These are phyloP conservation scores for Ypsolopha scabrella DNA, from an alignment of 2,888 invertebrate genomes.

Conservation along the genomic window DNA sequence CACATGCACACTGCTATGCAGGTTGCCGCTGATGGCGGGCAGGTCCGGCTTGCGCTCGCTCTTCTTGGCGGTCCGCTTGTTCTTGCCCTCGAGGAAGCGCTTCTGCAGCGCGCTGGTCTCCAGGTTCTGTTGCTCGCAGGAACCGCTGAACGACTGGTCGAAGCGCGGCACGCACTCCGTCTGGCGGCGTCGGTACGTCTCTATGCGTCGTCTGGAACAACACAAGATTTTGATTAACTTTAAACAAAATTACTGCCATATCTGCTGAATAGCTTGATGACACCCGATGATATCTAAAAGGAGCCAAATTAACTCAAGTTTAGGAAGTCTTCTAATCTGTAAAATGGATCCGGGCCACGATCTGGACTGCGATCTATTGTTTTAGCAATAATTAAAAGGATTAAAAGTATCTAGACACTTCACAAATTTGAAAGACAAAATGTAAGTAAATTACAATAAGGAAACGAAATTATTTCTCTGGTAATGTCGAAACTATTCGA, in stretches of 20 bases:
- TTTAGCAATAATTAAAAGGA: too few relatives aligned
- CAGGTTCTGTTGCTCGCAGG: constrained; percentile 91
- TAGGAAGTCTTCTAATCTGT: too few relatives aligned
- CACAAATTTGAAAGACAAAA: too few relatives aligned
- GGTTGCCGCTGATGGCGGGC: constrained; percentile 60
- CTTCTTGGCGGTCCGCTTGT: constrained; percentile 89
- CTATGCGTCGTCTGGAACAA: constrained; percentile 79
- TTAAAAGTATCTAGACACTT: too few relatives aligned
- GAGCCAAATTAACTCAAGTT: too few relatives aligned
- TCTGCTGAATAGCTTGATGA: too few relatives aligned
- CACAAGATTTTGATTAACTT: background rate
- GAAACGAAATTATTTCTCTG: too few relatives aligned
- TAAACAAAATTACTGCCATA: background rate
- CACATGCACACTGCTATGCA: constrained; percentile 83
- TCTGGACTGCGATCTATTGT: too few relatives aligned
- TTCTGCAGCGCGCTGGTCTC: constrained; percentile 91
- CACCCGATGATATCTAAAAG: too few relatives aligned
- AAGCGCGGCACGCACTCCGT: constrained; percentile 88
- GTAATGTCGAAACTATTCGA: too few relatives aligned
- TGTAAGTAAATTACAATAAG: too few relatives aligned
- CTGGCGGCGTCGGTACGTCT: constrained; percentile 87
- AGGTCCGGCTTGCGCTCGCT: constrained; percentile 69
- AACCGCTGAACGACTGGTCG: constrained; percentile 87
- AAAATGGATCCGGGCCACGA: too few relatives aligned
- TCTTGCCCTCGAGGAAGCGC: constrained; percentile 90